phyloP scores from a whole-genome alignment of 2,888 invertebrate genomes.

The Drosophila nigricruria region DNA sequence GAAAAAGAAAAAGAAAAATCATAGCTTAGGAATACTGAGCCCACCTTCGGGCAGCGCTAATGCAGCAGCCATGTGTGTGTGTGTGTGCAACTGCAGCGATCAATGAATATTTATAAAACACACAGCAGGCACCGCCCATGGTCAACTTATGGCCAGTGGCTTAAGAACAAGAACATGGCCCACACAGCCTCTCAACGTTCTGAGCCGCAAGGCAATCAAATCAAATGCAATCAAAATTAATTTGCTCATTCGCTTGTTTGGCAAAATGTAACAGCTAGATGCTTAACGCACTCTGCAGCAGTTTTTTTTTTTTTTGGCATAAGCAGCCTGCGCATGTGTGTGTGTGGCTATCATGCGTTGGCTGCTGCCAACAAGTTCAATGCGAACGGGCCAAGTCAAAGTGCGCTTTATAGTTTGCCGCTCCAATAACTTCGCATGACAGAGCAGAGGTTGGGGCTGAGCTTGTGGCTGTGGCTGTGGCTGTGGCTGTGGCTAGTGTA shows the following conservation, averaged over 20 bases:
- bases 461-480: background rate
- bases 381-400: conserved; percentile 68
- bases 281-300: conserved; percentile 66
- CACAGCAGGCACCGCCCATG: conserved; percentile 72
- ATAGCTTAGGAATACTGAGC: conserved; percentile 27
- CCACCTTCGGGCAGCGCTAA: conserved; percentile 54
- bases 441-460: conserved; percentile 15
- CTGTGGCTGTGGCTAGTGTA: background rate
- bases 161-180: conserved; percentile 69
- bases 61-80: conserved; percentile 16
- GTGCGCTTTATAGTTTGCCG: conserved; percentile 78
- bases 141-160: conserved; percentile 47
- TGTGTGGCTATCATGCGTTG: conserved; percentile 41
- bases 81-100: conserved; percentile 38
- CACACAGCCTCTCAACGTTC: conserved; percentile 53
- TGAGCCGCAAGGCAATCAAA: conserved; percentile 62
- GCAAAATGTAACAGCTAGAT: conserved; percentile 65
- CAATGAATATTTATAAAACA: conserved; percentile 72
- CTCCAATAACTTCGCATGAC: conserved; percentile 67
- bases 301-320: conserved; percentile 42
- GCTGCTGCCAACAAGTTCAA: conserved; percentile 67
- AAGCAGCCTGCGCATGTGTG: conserved; percentile 1
- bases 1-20: conserved; percentile 30
- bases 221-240: conserved; percentile 76
- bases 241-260: conserved; percentile 66